Evolutionary conservation across 2,113 vertebrate genomes (phyloP), one percentile per base, ranked within the genome.

Genomic region (Pandion haliaetus): DNA sequence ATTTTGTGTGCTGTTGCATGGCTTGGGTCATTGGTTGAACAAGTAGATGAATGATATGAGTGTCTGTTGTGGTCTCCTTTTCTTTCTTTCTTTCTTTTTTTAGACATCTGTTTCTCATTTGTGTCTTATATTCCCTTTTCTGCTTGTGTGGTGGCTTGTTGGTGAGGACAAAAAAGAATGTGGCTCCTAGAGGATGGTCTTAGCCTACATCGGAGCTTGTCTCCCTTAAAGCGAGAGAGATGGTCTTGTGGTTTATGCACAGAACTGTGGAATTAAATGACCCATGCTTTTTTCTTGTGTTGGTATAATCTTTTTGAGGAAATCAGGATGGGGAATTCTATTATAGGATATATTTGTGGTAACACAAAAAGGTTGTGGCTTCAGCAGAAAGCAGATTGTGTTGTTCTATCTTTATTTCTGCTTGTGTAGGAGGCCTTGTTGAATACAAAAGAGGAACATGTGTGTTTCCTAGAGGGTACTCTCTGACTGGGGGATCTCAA

Each of bases 1-100:
- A 69, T 92, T 96, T 82, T 89, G 32, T 81, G 32, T 88, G 44
- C 59, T 81, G 36, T 32, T 78, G 34, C 61, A n/a, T 40, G 72
- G 24, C 17, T 93, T 92, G 62, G 95, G 96, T 97, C 94, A 94
- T 40, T 44, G 5, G 10, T 63, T 89, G 81, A 96, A 89, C 54
- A 52, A 49, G 55, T 78, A 94, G 66, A 94, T n/a, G 67, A 82
- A 84, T 78, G 40, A 87, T 73, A 85, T 58, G 34, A 89, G 14
- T 45, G 50, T 62, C 54, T 86, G 18, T 67, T 84, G 45, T 80
- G 40, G 42, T 69, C 45, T 90, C 19, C 5, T 61, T 88, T 76
- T 52, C 12, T 42, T 62, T 18, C 4, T 44, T 42, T 38, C 2
- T 15, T 23, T 32, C 4, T 76, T 36, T 38, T 38, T 49, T 45